Percentiles rank a stretch among this genome's conserved stretches.
phyloP scores from a whole-genome alignment of 92 coral and sea anemone species.

The Metridium senile region DNA sequence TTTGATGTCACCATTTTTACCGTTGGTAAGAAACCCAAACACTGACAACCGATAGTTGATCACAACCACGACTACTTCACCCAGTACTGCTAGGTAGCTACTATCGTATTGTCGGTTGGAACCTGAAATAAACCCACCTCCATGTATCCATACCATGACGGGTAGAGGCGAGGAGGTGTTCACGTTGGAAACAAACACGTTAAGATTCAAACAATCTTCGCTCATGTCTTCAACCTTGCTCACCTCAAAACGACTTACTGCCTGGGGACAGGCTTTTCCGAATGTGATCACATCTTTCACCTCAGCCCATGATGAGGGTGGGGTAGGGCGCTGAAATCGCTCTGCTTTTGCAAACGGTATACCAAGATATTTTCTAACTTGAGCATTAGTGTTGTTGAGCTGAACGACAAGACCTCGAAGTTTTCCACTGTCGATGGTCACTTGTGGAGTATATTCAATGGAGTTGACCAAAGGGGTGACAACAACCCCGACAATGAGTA shows the following conservation, averaged over 20 bases:
- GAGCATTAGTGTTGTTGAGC: conserved; percentile 1
- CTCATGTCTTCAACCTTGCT: conserved; percentile 13
- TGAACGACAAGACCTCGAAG: background rate
- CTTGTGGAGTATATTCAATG: background rate
- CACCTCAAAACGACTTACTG: background rate
- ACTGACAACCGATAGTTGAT: conserved; percentile 20
- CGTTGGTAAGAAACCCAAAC: conserved; percentile 15
- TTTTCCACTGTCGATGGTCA: conserved; percentile 6
- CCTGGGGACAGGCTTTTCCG: conserved; percentile 1
- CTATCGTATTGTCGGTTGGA: conserved; percentile 20
- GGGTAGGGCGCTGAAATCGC: conserved; percentile 10
- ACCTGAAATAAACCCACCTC: background rate
- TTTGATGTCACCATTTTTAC: conserved; percentile 4
- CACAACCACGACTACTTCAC: conserved; percentile 14
- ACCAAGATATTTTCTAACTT: conserved; percentile 18
- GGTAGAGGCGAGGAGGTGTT: conserved; percentile 8
- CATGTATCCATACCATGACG: conserved; percentile 24
- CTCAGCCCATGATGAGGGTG: background rate
- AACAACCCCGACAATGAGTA: background rate
- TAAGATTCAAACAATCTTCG: conserved; percentile 54
- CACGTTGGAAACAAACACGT: conserved; percentile 37
- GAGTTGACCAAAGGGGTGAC: background rate
- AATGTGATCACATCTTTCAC: background rate
- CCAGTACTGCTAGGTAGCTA: conserved; percentile 1
- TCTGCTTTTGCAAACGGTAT: conserved; percentile 33